phyloP scores from a whole-genome alignment of 2,797 vertebrate species.

The Sebastes aleutianus region DNA sequence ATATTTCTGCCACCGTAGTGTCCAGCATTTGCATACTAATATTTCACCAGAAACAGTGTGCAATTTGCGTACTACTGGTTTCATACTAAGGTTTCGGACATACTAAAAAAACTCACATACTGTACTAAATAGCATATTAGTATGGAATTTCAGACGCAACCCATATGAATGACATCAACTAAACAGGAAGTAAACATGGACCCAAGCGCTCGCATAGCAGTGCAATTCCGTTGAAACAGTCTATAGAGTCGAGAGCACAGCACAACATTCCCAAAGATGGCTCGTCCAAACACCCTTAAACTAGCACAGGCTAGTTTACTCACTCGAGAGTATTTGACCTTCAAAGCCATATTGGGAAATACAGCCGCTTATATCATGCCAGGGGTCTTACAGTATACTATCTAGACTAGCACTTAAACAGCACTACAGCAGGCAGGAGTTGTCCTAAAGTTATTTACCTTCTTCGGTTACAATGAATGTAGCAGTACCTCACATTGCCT shows the following conservation, averaged over 20 bases:
- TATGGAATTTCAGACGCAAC: no score
- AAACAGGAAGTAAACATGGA: no score
- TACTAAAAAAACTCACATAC: no score
- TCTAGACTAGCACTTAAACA: conserved; percentile 16
- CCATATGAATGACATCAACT: no score
- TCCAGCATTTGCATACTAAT: no score
- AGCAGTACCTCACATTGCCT: conserved; percentile 85
- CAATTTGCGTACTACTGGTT: no score
- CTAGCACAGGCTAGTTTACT: background rate
- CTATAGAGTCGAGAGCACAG: background rate
- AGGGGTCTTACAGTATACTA: conserved; percentile 14
- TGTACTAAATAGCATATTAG: no score
- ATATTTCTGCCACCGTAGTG: fast-evolving
- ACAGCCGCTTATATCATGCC: conserved; percentile 47
- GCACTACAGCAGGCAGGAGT: conserved; percentile 35
- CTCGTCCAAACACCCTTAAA: conserved; percentile 8
- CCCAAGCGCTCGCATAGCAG: no score
- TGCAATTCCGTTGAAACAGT: background rate
- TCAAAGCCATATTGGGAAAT: conserved; percentile 19
- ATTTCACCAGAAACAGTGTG: no score
- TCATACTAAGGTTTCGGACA: no score
- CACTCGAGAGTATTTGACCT: conserved; percentile 1
- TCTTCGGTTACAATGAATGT: conserved; percentile 84
- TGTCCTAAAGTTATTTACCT: conserved; percentile 80
- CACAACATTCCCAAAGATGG: conserved; percentile 15